Evolutionary conservation across 2,797 vertebrate species (phyloP).

Genomic region (Myiotriccus ornatus): DNA sequence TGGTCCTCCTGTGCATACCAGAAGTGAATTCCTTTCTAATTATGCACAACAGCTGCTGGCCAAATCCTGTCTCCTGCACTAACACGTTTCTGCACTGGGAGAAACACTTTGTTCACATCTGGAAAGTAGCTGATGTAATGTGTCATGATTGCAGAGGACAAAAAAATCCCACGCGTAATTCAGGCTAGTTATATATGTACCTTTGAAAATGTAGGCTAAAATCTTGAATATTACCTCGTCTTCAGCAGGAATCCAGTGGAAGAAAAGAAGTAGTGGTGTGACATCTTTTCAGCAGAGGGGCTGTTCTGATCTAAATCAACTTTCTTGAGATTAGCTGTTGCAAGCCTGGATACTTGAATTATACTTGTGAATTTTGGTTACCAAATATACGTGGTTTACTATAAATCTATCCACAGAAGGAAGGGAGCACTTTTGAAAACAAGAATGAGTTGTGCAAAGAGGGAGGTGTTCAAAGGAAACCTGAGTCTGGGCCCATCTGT

Average conservation of each 20-base stretch:
- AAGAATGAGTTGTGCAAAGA: neutral
- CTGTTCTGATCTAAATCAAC: neutral
- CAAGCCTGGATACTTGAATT: neutral
- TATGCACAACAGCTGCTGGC: neutral
- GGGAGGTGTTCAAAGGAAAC: neutral
- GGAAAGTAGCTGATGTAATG: neutral
- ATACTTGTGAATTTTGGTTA: neutral
- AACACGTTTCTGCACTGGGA: neutral
- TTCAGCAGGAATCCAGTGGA: neutral
- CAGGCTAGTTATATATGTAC: neutral
- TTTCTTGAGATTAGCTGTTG: neutral
- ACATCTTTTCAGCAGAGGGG: neutral
- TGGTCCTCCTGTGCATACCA: neutral
- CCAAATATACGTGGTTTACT: neutral
- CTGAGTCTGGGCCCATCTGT: neutral
- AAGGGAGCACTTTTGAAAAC: neutral
- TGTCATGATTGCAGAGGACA: neutral
- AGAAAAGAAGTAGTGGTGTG: neutral
- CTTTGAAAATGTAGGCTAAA: neutral
- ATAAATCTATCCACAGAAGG: neutral
- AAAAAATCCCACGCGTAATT: neutral
- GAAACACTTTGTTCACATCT: neutral
- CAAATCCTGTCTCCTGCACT: conserved; percentile 8
- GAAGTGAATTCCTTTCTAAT: conserved; percentile 11
- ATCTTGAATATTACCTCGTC: neutral